Evolutionary conservation across 2,888 invertebrate species (phyloP), one percentile per base, ranked within the genome.

Genomic region (Apamea epomidion): DNA sequence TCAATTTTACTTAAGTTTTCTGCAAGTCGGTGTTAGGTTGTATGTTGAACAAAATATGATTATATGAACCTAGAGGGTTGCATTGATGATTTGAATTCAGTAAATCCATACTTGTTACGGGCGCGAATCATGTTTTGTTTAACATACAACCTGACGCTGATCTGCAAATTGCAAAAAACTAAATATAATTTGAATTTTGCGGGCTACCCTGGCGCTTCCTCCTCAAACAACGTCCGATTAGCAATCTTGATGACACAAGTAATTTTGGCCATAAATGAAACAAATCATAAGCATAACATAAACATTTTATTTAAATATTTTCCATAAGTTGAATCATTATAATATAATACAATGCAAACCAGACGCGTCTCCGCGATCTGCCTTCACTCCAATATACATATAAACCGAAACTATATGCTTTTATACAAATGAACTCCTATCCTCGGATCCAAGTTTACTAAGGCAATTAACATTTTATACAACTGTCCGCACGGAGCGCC

Each of bases 261-360:
- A 14, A 32, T 25, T 29, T 64, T 25, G 16, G 29, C 2, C 58
- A 32, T 25, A 29, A 89, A 85, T 84, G 91, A 91, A 89, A 86
- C 88, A 83, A 67, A 68, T 74, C 65, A n/a, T 92, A 94, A 95
- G 96, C 96, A 95, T 95, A 96, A 95, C 96, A 92, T 96, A 95
- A 96, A 95, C 95, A 95, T 93, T 96, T 95, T 96, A 96, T 95
- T 96, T 95, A 94, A 96, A 95, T 95, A 96, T 95, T 91, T 76
- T 94, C 92, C 92, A 93, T 94, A 92, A 90, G 91, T 93, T 93
- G 93, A 94, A 96, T 94, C 91, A 93, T 92, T 71, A 71, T 83
- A 95, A 62, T 83, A 96, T 95, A 95, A 95, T 96, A 96, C 95
- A 96, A 92, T 92, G 91, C 90, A 89, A 92, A 94, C 73, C 80